phyloP scores from a whole-genome alignment of 53 echinoderm and acorn worm genomes.

The Echinometra lucunter region DNA sequence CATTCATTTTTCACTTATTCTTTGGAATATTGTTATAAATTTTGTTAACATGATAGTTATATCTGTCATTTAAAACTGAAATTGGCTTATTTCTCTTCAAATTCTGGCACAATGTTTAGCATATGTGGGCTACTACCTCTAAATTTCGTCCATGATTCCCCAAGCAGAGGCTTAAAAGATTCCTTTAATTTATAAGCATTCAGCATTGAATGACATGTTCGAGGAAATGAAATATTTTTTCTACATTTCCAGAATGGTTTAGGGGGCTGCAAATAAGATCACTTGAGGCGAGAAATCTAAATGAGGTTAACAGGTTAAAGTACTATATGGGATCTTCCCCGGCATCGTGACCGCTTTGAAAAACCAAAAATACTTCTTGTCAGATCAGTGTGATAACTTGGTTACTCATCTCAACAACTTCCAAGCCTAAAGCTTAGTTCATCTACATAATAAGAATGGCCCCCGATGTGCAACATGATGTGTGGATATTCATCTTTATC shows the following conservation, averaged over 20 bases:
- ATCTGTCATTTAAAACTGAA: no score
- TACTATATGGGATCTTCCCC: neutral
- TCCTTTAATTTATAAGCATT: neutral
- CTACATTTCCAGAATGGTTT: neutral
- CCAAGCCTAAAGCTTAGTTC: no score
- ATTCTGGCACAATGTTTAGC: no score
- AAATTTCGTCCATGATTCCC: no score
- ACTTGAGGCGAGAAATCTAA: neutral
- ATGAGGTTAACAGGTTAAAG: neutral
- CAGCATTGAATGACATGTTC: neutral
- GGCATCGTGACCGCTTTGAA: neutral
- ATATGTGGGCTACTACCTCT: no score
- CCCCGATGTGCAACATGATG: no score
- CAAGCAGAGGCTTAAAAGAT: neutral
- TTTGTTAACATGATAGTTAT: no score
- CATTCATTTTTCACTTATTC: no score
- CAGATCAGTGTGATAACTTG: neutral
- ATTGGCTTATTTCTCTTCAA: no score
- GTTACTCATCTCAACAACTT: no score
- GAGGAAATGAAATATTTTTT: neutral
- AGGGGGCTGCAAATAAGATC: neutral
- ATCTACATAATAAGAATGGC: no score
- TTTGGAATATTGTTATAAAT: no score
- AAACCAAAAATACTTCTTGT: conserved; percentile 12
- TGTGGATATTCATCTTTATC: neutral